phyloP scores from a whole-genome alignment of 1,140 invertebrate genomes.

The Brachionus plicatilis region DNA sequence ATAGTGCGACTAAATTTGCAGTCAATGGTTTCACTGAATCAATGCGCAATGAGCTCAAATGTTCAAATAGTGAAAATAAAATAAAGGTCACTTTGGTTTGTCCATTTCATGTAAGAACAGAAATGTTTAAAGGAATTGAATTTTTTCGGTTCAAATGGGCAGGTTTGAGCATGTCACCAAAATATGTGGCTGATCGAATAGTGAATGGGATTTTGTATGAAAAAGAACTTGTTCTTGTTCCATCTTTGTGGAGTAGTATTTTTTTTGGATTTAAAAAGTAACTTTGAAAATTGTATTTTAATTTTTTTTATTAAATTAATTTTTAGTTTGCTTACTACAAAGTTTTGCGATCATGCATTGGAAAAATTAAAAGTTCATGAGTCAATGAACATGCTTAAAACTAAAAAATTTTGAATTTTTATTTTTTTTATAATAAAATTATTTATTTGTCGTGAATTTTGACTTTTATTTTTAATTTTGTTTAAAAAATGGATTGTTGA shows the following conservation, averaged over 20 bases:
- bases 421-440: no score
- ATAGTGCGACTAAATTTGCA: conserved; percentile 35
- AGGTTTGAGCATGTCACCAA: not conserved
- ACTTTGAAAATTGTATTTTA: not conserved
- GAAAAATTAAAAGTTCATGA: not conserved
- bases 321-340: conserved; percentile 4
- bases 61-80: not conserved
- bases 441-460: no score
- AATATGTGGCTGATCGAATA: conserved; percentile 5
- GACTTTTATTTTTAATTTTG: no score
- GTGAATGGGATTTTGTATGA: conserved; percentile 16
- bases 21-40: conserved; percentile 35
- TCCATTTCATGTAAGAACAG: conserved; percentile 12
- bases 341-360: conserved; percentile 20
- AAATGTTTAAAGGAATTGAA: conserved; percentile 15
- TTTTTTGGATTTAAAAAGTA: conserved; percentile 22
- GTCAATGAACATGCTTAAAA: not conserved
- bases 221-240: conserved; percentile 24
- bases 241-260: not conserved
- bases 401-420: not conserved
- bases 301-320: not conserved
- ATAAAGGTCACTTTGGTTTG: conserved; percentile 1
- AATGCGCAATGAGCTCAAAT: not conserved
- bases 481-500: no score
- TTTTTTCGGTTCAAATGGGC: conserved; percentile 27